These are phyloP conservation scores for Anagyrus pseudococci DNA, from an alignment of 2,888 invertebrate species.

Conservation along the genomic window DNA sequence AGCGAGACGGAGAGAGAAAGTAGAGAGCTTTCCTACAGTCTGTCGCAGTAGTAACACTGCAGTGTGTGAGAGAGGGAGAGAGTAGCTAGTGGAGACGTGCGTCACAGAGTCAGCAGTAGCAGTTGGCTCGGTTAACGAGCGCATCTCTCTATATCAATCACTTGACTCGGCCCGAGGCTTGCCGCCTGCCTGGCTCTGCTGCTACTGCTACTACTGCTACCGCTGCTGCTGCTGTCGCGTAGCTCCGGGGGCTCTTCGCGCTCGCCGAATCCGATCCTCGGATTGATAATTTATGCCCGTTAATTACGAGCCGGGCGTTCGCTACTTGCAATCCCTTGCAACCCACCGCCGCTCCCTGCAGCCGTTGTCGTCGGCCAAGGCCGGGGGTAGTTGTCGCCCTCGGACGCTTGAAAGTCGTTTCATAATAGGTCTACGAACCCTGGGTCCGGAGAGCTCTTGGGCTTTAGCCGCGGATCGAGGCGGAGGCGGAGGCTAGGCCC, in stretches of 20 bases:
- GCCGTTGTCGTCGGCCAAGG: constrained; percentile 1
- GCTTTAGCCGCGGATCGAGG: too few relatives aligned
- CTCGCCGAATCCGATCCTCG: constrained; percentile 56
- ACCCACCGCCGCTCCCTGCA: constrained; percentile 16
- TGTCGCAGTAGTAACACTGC: too few relatives aligned
- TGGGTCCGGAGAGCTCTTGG: too few relatives aligned
- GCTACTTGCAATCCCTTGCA: constrained; percentile 20
- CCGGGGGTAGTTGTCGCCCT: neutral
- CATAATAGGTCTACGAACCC: too few relatives aligned
- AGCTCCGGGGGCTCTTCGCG: constrained; percentile 42
- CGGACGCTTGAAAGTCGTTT: neutral
- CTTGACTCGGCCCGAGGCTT: constrained; percentile 50
- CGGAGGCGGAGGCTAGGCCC: too few relatives aligned
- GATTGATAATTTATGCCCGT: constrained; percentile 61
- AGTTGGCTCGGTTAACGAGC: constrained; percentile 56
- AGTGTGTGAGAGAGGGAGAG: too few relatives aligned
- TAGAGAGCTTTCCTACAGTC: too few relatives aligned
- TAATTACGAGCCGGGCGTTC: constrained; percentile 57
- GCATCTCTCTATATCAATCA: constrained; percentile 62
- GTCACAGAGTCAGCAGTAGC: constrained; percentile 60
- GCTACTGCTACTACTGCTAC: constrained; percentile 40
- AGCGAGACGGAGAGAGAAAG: too few relatives aligned
- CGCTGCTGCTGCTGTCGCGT: constrained; percentile 41
- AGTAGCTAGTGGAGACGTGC: constrained; percentile 49
- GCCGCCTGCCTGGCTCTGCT: constrained; percentile 43